A percentile compares a stretch with the other conserved stretches of the same genome.
phyloP scores from a whole-genome alignment of 2,113 vertebrate species.

The Bombycilla garrulus region DNA sequence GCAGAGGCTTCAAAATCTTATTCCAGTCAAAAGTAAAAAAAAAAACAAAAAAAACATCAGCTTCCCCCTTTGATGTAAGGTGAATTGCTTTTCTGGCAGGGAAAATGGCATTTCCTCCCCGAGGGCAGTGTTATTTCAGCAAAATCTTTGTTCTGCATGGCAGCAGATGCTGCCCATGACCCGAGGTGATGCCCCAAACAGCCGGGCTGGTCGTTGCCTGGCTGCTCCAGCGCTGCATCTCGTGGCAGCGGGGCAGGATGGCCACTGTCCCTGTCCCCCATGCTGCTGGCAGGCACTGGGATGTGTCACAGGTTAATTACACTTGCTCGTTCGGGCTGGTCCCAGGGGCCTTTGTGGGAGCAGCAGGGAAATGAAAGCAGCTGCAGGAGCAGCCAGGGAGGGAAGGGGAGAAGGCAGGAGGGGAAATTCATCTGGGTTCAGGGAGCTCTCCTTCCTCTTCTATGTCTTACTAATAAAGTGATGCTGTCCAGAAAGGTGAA shows the following conservation, averaged over 20 bases:
- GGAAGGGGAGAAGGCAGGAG: not conserved
- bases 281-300: rapidly evolving
- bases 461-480: not conserved
- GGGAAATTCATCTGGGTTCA: not conserved
- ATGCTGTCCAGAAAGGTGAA: rapidly evolving
- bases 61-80: not conserved
- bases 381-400: rapidly evolving
- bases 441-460: not conserved
- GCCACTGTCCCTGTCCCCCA: not conserved
- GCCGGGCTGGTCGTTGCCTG: rapidly evolving
- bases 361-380: not conserved
- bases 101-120: not conserved
- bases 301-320: not conserved
- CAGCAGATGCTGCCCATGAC: rapidly evolving
- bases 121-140: not conserved
- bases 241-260: rapidly evolving
- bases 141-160: not conserved
- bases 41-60: no score
- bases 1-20: not conserved
- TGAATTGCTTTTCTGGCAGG: not conserved
- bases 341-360: not conserved
- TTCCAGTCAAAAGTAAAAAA: not conserved
- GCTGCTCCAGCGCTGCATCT: not conserved
- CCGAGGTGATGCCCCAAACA: rapidly evolving
- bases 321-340: not conserved